Evolutionary conservation across 2,888 invertebrate genomes (phyloP).

Genomic region (Rhorus exstirpatorius): DNA sequence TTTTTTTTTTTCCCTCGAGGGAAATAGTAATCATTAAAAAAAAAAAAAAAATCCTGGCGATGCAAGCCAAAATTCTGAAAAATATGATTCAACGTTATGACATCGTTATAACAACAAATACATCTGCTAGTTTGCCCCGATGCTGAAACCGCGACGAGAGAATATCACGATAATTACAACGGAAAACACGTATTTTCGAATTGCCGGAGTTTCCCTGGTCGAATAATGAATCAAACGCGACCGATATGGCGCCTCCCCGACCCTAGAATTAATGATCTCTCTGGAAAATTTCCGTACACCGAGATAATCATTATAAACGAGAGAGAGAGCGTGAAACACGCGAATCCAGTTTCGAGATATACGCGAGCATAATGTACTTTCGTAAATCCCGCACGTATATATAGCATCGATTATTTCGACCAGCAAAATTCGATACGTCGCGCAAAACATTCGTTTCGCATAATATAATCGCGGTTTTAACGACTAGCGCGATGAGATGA

Average conservation of each 20-base stretch:
- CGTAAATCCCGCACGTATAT: conserved; percentile 25
- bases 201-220: neutral
- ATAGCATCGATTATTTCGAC: conserved; percentile 13
- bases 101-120: conserved; percentile 2
- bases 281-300: conserved; percentile 43
- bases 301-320: conserved; percentile 48
- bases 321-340: conserved; percentile 39
- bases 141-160: conserved; percentile 4
- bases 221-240: conserved; percentile 50
- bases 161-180: conserved; percentile 37
- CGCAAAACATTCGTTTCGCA: conserved; percentile 11
- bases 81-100: conserved; percentile 29
- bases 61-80: conserved; percentile 5
- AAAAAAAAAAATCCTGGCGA: too few species aligned
- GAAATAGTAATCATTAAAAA: too few species aligned
- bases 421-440: conserved; percentile 25
- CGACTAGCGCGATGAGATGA: neutral
- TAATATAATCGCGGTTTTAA: conserved; percentile 17
- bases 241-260: conserved; percentile 16
- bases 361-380: conserved; percentile 42
- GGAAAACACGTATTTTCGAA: conserved; percentile 10
- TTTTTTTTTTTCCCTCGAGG: too few species aligned
- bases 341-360: conserved; percentile 41
- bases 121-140: conserved; percentile 13
- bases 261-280: conserved; percentile 44